Conservation (phyloP, 2,797 vertebrate species). For the Rhinoraja longicauda region DNA sequence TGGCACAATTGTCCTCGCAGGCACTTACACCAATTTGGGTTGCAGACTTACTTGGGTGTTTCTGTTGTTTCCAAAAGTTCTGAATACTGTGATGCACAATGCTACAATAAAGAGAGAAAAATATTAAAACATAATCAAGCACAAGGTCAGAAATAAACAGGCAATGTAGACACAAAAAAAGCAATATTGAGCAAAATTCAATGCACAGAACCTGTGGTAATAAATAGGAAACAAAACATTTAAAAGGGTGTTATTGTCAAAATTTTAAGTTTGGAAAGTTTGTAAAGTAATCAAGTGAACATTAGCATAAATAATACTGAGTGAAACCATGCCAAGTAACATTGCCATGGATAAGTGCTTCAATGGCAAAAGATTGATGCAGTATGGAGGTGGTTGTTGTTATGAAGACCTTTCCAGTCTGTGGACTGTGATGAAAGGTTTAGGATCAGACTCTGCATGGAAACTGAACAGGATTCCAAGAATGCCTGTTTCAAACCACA, state of each 20-base stretch:
- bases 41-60: constrained; percentile 84
- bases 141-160: not conserved
- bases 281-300: too few species aligned
- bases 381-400: too few species aligned
- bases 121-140: not conserved
- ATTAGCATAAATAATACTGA: too few species aligned
- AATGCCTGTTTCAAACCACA: not conserved
- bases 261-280: too few species aligned
- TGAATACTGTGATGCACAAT: constrained; percentile 94
- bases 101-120: constrained; percentile 57
- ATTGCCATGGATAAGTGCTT: not conserved
- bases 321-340: too few species aligned
- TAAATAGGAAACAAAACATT: too few species aligned
- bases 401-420: not conserved
- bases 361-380: not conserved
- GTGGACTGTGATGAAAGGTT: not conserved
- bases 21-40: not conserved
- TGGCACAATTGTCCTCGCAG: not conserved
- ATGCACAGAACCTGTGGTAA: too few species aligned
- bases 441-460: not conserved
- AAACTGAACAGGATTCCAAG: not conserved
- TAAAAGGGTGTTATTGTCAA: too few species aligned
- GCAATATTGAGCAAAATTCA: too few species aligned
- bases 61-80: constrained; percentile 90
- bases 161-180: not conserved